Conservation (phyloP, 2,888 invertebrate species). For the Melipona beecheii region DNA sequence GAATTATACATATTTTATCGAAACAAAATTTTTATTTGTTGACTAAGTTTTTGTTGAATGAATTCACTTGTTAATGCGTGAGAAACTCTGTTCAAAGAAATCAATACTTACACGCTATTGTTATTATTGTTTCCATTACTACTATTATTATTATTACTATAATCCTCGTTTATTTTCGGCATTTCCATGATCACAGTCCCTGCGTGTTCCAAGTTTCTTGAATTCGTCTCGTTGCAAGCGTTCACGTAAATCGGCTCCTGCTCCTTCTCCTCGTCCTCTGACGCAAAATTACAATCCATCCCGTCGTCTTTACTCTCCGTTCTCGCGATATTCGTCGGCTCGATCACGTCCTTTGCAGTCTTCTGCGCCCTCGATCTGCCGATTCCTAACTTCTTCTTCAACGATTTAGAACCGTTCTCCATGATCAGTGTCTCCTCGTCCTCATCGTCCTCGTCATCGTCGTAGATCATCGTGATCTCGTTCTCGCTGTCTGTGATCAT, state of each 20-base stretch:
- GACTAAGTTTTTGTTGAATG: background rate
- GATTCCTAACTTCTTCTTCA: constrained; percentile 40
- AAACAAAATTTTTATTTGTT: background rate
- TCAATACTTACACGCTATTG: constrained; percentile 58
- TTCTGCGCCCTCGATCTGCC: constrained; percentile 52
- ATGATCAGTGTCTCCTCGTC: constrained; percentile 45
- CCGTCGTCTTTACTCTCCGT: constrained; percentile 82
- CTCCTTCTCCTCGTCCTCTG: constrained; percentile 76
- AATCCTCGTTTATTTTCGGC: constrained; percentile 56
- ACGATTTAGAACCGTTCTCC: constrained; percentile 31
- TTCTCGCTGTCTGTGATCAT: constrained; percentile 76
- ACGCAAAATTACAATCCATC: constrained; percentile 81
- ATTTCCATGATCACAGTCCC: constrained; percentile 40
- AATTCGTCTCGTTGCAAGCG: constrained; percentile 74
- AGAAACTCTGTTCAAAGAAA: background rate
- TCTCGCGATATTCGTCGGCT: constrained; percentile 68
- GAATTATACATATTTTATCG: background rate
- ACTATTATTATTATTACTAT: constrained; percentile 53
- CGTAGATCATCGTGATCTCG: constrained; percentile 67
- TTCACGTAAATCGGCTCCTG: constrained; percentile 81
- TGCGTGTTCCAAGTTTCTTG: constrained; percentile 68
- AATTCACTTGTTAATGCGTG: background rate
- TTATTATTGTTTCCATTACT: constrained; percentile 63
- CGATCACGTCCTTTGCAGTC: constrained; percentile 25
- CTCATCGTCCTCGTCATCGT: constrained; percentile 58